Percentiles rank a stretch among this genome's conserved stretches.
Evolutionary conservation across 2,888 invertebrate species (phyloP).

Genomic region (Dynastes hyllus): DNA sequence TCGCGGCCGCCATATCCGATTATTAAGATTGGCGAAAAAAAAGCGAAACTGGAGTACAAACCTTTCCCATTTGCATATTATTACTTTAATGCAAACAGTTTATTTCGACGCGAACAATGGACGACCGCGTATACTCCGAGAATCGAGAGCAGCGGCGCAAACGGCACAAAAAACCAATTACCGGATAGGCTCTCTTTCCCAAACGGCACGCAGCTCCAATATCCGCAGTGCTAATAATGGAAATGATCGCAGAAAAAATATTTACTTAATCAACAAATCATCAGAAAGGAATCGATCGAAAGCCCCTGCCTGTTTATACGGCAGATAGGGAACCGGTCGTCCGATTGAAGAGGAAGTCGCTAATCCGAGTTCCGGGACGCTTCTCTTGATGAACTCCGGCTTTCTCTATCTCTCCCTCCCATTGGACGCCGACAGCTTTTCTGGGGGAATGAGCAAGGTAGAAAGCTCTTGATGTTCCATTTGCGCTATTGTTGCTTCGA

Average conservation of each 20-base stretch:
- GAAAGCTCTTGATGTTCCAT: background rate
- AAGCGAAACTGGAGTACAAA: background rate
- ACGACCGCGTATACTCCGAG: background rate
- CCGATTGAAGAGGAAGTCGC: slow-evolving; percentile 28
- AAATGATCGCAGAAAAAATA: slow-evolving; percentile 44
- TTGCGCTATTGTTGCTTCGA: slow-evolving; percentile 6
- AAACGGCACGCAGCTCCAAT: slow-evolving; percentile 9
- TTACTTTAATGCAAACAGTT: slow-evolving; percentile 41
- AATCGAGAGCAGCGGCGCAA: background rate
- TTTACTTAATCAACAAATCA: slow-evolving; percentile 47
- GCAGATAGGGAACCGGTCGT: slow-evolving; percentile 17
- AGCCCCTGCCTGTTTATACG: slow-evolving; percentile 20
- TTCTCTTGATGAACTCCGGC: slow-evolving; percentile 15
- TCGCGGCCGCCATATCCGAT: slow-evolving; percentile 6
- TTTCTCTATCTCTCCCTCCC: background rate
- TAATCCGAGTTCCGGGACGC: slow-evolving; percentile 31
- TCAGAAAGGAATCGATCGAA: slow-evolving; percentile 32
- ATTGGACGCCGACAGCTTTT: slow-evolving; percentile 1
- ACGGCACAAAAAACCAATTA: slow-evolving; percentile 38
- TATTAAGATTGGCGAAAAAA: slow-evolving; percentile 26
- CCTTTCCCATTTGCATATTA: slow-evolving; percentile 37
- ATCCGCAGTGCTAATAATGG: slow-evolving; percentile 43
- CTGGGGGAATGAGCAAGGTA: background rate
- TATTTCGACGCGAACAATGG: slow-evolving; percentile 31
- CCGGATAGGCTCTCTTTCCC: slow-evolving; percentile 8